A percentile compares a stretch with the other conserved stretches of the same genome.
Evolutionary conservation across 2,888 invertebrate species (phyloP).

Genomic region (Adelphocoris suturalis): DNA sequence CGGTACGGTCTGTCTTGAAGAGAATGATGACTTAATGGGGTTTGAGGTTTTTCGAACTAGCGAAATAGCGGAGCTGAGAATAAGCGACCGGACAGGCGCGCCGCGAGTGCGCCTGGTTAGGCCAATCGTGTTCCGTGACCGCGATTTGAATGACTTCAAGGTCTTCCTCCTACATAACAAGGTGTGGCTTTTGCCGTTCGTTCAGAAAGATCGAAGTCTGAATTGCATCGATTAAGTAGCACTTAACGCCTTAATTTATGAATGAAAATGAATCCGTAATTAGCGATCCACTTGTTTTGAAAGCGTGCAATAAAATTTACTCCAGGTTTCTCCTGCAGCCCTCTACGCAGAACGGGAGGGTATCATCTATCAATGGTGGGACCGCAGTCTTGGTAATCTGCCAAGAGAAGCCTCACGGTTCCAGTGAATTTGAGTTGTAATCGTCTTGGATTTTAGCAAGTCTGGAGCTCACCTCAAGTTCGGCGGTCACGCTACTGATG

Average conservation of each 20-base stretch:
- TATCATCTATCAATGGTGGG: constrained; percentile 29
- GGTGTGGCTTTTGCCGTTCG: constrained; percentile 46
- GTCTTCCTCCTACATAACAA: constrained; percentile 62
- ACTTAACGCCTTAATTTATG: constrained; percentile 49
- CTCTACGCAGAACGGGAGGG: not conserved
- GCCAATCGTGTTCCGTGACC: constrained; percentile 63
- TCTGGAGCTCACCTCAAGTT: constrained; percentile 3
- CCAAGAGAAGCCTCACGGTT: not conserved
- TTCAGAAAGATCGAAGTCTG: constrained; percentile 6
- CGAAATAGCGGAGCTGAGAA: constrained; percentile 31
- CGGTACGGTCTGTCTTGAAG: not conserved
- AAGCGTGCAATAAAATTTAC: constrained; percentile 48
- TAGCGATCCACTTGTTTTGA: constrained; percentile 55
- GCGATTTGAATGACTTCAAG: constrained; percentile 63
- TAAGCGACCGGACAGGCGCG: constrained; percentile 21
- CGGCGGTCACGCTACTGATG: constrained; percentile 37
- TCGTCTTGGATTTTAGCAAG: constrained; percentile 3
- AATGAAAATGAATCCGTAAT: constrained; percentile 54
- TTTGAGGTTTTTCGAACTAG: constrained; percentile 20
- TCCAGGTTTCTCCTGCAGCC: not conserved
- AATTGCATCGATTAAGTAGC: constrained; percentile 52
- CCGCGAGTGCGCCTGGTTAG: constrained; percentile 26
- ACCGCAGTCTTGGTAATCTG: not conserved
- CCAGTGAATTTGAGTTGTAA: not conserved
- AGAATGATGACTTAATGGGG: constrained; percentile 17